phyloP scores from a whole-genome alignment of 2,113 vertebrate species.

The Notiomystis cincta region DNA sequence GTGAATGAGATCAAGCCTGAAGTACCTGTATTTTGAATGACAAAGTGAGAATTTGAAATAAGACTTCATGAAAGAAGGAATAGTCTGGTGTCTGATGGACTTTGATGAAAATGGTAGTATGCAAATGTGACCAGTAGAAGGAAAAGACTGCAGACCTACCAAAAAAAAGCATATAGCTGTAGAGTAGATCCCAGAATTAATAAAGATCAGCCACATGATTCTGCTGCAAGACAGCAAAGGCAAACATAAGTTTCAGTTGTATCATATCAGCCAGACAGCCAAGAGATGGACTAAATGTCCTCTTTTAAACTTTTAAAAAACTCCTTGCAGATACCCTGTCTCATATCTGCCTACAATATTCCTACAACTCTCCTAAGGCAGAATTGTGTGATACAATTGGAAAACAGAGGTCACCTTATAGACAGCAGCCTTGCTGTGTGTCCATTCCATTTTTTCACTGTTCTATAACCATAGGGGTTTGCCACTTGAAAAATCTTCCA shows the following conservation, averaged over 20 bases:
- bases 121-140: background rate
- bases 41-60: background rate
- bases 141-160: background rate
- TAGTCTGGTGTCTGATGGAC: background rate
- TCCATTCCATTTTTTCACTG: background rate
- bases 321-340: background rate
- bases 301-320: background rate
- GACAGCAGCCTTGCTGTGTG: background rate
- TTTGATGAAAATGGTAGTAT: background rate
- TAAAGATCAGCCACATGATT: background rate
- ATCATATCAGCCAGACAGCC: background rate
- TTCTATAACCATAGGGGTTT: background rate
- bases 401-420: background rate
- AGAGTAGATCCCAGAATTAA: background rate
- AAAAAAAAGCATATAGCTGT: background rate
- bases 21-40: background rate
- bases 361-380: background rate
- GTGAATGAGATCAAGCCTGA: background rate
- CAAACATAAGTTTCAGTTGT: background rate
- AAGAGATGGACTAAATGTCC: background rate
- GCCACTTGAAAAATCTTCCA: background rate
- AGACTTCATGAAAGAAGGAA: background rate
- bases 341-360: background rate
- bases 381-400: background rate
- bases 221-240: background rate